Percentiles rank a stretch among this genome's conserved stretches.
These are phyloP conservation scores for Ceuthmochares aereus DNA, from an alignment of 2,113 vertebrate genomes.

Conservation along the genomic window DNA sequence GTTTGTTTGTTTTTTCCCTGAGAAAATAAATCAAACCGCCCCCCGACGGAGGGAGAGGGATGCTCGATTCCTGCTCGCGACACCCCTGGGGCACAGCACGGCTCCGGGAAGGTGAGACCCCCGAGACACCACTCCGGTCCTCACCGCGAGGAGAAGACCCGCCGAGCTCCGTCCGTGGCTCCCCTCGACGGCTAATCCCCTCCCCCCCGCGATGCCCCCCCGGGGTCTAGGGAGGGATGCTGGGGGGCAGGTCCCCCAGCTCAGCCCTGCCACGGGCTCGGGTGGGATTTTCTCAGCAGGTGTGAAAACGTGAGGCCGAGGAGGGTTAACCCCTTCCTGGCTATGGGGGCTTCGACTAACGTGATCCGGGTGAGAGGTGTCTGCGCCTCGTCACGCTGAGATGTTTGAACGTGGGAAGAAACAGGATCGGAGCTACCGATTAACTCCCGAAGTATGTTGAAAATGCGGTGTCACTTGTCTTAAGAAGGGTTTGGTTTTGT, in stretches of 20 bases:
- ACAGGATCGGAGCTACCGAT: not conserved
- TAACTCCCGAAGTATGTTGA: slow-evolving; percentile 15
- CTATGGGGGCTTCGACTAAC: not conserved
- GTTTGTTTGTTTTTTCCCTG: no score
- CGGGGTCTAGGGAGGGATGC: not conserved
- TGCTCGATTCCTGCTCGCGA: rapidly evolving
- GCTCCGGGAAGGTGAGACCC: rapidly evolving
- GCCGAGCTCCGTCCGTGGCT: not conserved
- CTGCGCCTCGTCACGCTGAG: not conserved
- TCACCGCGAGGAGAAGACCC: not conserved
- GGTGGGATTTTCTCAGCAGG: not conserved
- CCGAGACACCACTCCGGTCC: not conserved
- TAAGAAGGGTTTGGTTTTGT: slow-evolving; percentile 51
- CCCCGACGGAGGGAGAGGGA: not conserved
- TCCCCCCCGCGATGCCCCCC: no score
- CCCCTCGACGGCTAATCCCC: no score
- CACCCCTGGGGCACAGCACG: no score
- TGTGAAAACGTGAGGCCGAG: not conserved
- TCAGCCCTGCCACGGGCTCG: rapidly evolving
- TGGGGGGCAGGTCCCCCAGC: not conserved
- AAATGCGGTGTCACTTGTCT: slow-evolving; percentile 56
- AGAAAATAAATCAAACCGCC: not conserved
- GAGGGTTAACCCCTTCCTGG: not conserved
- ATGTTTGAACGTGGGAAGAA: not conserved
- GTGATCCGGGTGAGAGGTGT: not conserved